Base-by-base conservation (phyloP, 2,113 vertebrate genomes). In the Poecilia latipinna region DNA sequence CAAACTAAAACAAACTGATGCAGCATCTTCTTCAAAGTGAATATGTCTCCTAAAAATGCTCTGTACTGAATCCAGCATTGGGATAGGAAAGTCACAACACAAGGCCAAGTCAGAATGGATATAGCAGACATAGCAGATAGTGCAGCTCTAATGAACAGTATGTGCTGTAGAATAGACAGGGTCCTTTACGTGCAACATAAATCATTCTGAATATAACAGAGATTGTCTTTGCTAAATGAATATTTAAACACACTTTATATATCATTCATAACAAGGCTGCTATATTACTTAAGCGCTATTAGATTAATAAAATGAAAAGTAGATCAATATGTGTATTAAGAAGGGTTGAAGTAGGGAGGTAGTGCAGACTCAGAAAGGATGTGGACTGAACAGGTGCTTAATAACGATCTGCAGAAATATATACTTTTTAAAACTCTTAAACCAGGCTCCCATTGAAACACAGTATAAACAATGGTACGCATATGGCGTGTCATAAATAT, bases 61-160 rank as follows among this genome's bases (percentile, higher is more conserved):
- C 1, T 48, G 33, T 22, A n/a, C 4, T 61, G 29, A 26, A 31
- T 35, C 51, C 1, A 44, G 44, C 68, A 66, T n/a, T 76, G 72
- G n/a, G n/a, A n/a, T n/a, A n/a, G n/a, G 51, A 79, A 68, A 87
- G 70, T 88, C 75, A 60, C 86, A 84, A 67, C 62, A 39, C 77
- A 66, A 62, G 32, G 80, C 15, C n/a, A 82, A 31, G 83, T 13
- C 54, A 51, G 31, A 42, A 32, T 17, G 3, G 42, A 72, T 80
- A 2, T 72, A n/a, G n/a, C n/a, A n/a, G n/a, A 85, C 82, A 77
- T 82, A 70, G 32, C 79, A 80, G 51, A 79, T 17, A 37, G 72
- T 77, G 83, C 75, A 78, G 78, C 65, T 80, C 24, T 71, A 39
- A 37, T 74, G 33, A 26, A 65, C 7, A n/a, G 12, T 15, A 35